Conservation (phyloP, 1,140 invertebrate genomes). For the Caerostris extrusa region DNA sequence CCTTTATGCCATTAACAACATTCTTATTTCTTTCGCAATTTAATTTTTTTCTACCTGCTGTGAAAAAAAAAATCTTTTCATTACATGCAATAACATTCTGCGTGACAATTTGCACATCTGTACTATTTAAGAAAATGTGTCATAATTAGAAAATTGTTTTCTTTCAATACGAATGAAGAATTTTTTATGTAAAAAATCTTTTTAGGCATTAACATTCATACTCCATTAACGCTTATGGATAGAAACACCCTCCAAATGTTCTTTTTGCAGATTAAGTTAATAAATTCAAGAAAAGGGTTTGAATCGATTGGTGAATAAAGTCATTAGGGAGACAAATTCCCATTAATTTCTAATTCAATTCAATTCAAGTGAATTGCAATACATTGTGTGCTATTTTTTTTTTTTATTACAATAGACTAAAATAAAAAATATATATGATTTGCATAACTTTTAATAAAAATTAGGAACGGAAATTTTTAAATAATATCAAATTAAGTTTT, state of each 20-base stretch:
- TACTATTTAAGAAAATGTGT: slow-evolving; percentile 66
- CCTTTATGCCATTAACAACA: slow-evolving; percentile 58
- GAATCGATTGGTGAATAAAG: slow-evolving; percentile 43
- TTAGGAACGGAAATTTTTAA: no score
- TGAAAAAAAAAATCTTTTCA: slow-evolving; percentile 54
- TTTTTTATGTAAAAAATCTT: slow-evolving; percentile 40
- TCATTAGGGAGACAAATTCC: slow-evolving; percentile 9
- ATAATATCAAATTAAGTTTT: no score
- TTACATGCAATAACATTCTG: slow-evolving; percentile 69
- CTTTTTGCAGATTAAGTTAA: slow-evolving; percentile 55
- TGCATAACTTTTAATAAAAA: no score
- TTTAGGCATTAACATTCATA: slow-evolving; percentile 54
- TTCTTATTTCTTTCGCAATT: slow-evolving; percentile 20
- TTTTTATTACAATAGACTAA: neutral
- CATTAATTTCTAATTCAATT: neutral
- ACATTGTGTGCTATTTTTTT: slow-evolving; percentile 1
- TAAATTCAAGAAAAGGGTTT: slow-evolving; percentile 45
- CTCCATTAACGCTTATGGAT: slow-evolving; percentile 59
- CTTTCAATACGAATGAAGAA: slow-evolving; percentile 60
- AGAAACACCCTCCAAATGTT: slow-evolving; percentile 39
- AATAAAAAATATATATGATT: no score
- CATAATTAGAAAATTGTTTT: slow-evolving; percentile 67
- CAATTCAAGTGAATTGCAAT: neutral
- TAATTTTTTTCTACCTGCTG: slow-evolving; percentile 18
- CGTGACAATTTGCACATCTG: slow-evolving; percentile 57